These are phyloP conservation scores for Ploceus nigricollis DNA, from an alignment of 2,113 vertebrate genomes.

Conservation along the genomic window DNA sequence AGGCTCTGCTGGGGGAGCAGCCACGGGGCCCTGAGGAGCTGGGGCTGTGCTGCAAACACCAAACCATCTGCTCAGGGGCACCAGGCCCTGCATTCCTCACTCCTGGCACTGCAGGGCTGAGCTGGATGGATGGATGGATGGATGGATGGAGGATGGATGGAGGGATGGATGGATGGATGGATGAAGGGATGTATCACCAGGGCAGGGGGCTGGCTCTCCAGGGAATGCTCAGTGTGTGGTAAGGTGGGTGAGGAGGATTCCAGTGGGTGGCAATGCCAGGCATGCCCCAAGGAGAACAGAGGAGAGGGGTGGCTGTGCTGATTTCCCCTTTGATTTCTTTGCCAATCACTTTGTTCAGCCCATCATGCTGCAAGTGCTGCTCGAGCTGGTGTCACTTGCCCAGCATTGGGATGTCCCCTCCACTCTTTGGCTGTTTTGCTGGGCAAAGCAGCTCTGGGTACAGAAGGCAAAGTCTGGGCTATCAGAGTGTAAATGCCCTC, in stretches of 20 bases:
- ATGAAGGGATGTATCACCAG: neutral
- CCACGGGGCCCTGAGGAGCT: rapidly evolving
- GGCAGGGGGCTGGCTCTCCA: neutral
- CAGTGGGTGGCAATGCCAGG: neutral
- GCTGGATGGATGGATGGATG: neutral
- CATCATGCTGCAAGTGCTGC: neutral
- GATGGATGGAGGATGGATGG: neutral
- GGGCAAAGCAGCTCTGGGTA: neutral
- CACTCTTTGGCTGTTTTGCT: neutral
- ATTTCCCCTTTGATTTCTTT: neutral
- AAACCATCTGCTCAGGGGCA: neutral
- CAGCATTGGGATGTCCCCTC: neutral
- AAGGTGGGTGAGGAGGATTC: neutral
- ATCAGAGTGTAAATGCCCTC: neutral
- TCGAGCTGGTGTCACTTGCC: neutral
- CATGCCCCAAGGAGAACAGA: neutral
- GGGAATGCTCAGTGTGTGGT: neutral
- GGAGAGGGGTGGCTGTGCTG: neutral
- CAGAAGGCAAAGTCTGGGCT: neutral
- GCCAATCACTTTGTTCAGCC: neutral
- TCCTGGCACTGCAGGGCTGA: neutral
- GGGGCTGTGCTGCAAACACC: neutral
- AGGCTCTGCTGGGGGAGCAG: neutral
- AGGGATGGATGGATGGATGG: neutral
- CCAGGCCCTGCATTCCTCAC: neutral